Percentiles rank a stretch among this genome's conserved stretches.
Conservation (phyloP, 1,140 invertebrate species). For the Hormaphis cornu region DNA sequence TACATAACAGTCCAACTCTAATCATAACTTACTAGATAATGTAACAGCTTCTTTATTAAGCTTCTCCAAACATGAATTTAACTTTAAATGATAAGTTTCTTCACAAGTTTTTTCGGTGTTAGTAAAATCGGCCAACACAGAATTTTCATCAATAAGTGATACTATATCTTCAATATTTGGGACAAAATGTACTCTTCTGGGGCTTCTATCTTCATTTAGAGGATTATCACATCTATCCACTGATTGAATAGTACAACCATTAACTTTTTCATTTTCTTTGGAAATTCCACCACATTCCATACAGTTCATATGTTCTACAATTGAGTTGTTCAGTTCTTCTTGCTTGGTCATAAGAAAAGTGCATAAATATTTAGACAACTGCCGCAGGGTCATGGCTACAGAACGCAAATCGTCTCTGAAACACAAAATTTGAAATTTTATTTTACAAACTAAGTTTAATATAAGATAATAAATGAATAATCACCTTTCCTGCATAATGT, state of each 20-base stretch:
- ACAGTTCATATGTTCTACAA: conserved; percentile 3
- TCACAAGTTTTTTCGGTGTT: neutral
- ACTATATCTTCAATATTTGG: conserved; percentile 26
- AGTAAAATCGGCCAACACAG: conserved; percentile 20
- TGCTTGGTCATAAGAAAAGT: conserved; percentile 13
- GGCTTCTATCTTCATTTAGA: neutral
- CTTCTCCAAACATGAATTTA: conserved; percentile 18
- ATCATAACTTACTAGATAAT: neutral
- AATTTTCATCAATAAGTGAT: conserved; percentile 23
- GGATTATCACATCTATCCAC: neutral
- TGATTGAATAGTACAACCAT: neutral
- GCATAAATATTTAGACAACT: conserved; percentile 15
- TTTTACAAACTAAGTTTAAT: neutral
- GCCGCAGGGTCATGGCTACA: conserved; percentile 14
- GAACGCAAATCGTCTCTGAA: conserved; percentile 19
- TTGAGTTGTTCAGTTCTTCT: conserved; percentile 27
- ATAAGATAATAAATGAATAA: neutral
- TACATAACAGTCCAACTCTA: too few relatives aligned
- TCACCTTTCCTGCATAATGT: conserved; percentile 20
- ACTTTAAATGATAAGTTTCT: neutral
- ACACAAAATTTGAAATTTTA: neutral
- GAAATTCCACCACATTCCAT: conserved; percentile 21
- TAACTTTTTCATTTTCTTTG: neutral
- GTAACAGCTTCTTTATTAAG: conserved; percentile 12
- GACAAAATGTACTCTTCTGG: conserved; percentile 21